phyloP scores from a whole-genome alignment of 2,797 vertebrate genomes.

The Phalanger gymnotis region DNA sequence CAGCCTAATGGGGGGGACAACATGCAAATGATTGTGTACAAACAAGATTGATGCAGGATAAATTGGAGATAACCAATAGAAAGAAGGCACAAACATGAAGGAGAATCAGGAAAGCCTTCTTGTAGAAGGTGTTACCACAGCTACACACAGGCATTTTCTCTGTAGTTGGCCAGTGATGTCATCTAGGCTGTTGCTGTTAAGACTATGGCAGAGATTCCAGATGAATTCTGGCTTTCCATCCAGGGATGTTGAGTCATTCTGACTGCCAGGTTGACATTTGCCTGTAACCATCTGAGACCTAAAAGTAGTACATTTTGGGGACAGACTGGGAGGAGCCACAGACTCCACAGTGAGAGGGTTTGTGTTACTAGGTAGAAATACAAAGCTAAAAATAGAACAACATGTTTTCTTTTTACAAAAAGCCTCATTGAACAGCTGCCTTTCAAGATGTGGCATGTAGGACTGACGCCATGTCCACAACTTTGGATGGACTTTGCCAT shows the following conservation, averaged over 20 bases:
- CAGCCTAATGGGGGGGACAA: background rate
- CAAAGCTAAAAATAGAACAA: background rate
- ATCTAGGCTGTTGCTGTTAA: background rate
- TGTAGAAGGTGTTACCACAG: background rate
- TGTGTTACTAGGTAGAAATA: conserved; percentile 7
- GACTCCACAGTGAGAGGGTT: background rate
- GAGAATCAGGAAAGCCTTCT: background rate
- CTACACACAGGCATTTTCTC: accelerated
- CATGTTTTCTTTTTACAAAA: background rate
- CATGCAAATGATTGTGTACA: background rate
- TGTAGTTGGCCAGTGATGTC: accelerated
- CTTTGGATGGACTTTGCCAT: background rate
- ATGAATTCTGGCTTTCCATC: background rate
- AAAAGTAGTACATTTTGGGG: background rate
- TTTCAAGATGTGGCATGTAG: background rate
- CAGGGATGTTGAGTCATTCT: background rate
- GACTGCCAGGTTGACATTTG: background rate
- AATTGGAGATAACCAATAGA: background rate
- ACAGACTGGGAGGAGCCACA: background rate
- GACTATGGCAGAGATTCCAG: background rate
- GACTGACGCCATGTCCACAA: background rate
- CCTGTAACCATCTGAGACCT: background rate
- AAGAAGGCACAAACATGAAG: background rate
- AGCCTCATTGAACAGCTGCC: background rate
- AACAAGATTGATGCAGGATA: background rate